Evolutionary conservation across 2,888 invertebrate species (phyloP), one percentile per base, ranked within the genome.

Genomic region (Drosophila sordidapex): DNA sequence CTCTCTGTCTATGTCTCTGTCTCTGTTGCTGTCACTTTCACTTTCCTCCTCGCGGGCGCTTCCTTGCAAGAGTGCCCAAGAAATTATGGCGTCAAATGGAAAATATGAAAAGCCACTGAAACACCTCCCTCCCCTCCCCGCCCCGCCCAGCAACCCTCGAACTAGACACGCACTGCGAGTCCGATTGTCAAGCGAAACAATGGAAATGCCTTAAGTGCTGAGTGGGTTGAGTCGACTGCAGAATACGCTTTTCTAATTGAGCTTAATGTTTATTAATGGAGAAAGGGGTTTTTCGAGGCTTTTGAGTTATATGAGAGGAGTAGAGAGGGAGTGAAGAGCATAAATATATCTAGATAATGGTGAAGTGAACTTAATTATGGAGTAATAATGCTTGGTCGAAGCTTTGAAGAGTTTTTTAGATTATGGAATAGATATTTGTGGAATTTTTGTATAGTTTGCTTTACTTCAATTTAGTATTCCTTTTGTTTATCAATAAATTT

Each of bases 81-180:
- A 72, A 90, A 86, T 82, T 88, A 86, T 78, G 76, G 77, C 61
- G 76, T 87, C 90, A 82, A 84, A 87, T 74, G 77, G 68, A 68
- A 78, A 85, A 82, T 69, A 82, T 71, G 72, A 74, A 70, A 86
- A 79, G 82, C 70, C 79, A 79, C 68, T 78, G 70, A 57, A 73
- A 78, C 76, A 70, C 64, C 64, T 56, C 36, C 35, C 15, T 0
- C 3, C 2, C 15, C 15, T 13, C 21, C 3, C 3, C 43, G 13
- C 21, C 46, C 13, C 15, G 3, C 38, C 8, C 2, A 46, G 40
- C 54, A 21, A 6, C 36, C 35, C 11, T 8, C 27, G 8, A 27
- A 4, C 18, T 1, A 21, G 25, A 54, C 27, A 36, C 27, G 21
- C 51, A 61, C 57, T 65, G 46, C 46, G 48, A 59, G 67, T 69